Evolutionary conservation across 2,888 invertebrate genomes (phyloP), one percentile per base, ranked within the genome.

Genomic region (Augochlorella aurata): DNA sequence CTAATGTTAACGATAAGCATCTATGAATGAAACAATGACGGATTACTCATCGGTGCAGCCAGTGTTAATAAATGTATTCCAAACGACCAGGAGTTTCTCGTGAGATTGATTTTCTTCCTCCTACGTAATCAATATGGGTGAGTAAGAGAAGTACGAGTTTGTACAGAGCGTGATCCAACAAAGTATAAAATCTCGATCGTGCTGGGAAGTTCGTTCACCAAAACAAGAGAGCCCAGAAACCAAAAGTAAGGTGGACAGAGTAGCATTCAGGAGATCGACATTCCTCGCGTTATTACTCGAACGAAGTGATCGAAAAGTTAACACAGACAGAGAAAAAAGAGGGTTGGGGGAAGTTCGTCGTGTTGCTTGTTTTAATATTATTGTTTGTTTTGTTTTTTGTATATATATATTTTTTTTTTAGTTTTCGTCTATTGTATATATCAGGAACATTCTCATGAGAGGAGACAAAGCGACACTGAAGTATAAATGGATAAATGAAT

Each of bases 401-500:
- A 78, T 73, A 71, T 77, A 38, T 38, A 38, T 38, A 5, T 38
- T 5, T 69, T 74, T 74, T 74, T 18, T 74, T 67, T 16, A 29
- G 29, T 29, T 29, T 38, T 38, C 38, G 38, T 38, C 38, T 38
- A 38, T 38, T 2, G n/a, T n/a, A 5, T 18, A 78, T 73, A 69
- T 77, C 79, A 74, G 70, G 66, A 68, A 78, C 63, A 61, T 75
- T 81, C 76, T 79, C 74, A 76, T 69, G 75, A 79, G 86, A 89
- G 88, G 87, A 85, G 85, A 77, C 83, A 90, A 92, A 91, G 90
- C 90, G 89, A 92, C 91, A 92, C 89, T 92, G 90, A 92, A 90
- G 88, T 90, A 89, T 93, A 92, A 90, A 92, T 92, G 92, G 92
- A 92, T 91, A 88, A 91, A 90, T 92, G 87, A 91, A 92, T 93